Percentiles rank a stretch among this genome's conserved stretches.
These are phyloP conservation scores for Caenorhabditis sulstoni DNA, from an alignment of 2,888 invertebrate genomes.

Conservation along the genomic window DNA sequence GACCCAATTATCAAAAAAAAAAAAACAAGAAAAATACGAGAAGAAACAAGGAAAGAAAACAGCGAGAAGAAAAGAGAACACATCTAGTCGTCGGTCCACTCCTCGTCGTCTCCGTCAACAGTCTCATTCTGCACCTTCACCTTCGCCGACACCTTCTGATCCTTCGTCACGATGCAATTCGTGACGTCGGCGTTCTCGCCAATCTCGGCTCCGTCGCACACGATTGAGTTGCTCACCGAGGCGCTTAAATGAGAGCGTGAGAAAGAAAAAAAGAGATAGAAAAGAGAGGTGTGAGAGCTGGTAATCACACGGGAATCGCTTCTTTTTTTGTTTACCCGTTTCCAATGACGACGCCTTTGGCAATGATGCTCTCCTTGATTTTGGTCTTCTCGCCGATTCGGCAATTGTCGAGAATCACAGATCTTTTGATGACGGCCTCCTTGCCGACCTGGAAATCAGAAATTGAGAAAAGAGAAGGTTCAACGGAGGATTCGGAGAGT, in stretches of 20 bases:
- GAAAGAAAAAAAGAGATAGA: neutral
- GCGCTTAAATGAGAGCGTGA: slow-evolving; percentile 51
- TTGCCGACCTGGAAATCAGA: slow-evolving; percentile 47
- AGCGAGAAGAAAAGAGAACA: neutral
- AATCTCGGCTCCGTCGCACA: slow-evolving; percentile 69
- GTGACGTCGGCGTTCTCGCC: slow-evolving; percentile 70
- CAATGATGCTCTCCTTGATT: slow-evolving; percentile 72
- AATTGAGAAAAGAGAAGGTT: no score
- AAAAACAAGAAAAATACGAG: no score
- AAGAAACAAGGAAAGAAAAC: slow-evolving; percentile 1
- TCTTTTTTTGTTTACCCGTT: slow-evolving; percentile 61
- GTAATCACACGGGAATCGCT: neutral
- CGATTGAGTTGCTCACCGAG: slow-evolving; percentile 67
- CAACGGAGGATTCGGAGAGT: no score
- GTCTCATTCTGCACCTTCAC: slow-evolving; percentile 64
- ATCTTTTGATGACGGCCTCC: slow-evolving; percentile 61
- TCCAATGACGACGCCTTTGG: slow-evolving; percentile 68
- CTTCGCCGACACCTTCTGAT: slow-evolving; percentile 80
- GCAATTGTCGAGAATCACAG: slow-evolving; percentile 64
- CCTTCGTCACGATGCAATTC: slow-evolving; percentile 74
- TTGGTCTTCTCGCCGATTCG: slow-evolving; percentile 65
- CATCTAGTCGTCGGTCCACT: slow-evolving; percentile 56
- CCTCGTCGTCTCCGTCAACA: slow-evolving; percentile 59
- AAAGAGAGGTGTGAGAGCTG: neutral
- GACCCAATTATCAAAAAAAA: no score